Base-by-base conservation (phyloP, 2,888 invertebrate genomes). In the Spicauda simplicius region DNA sequence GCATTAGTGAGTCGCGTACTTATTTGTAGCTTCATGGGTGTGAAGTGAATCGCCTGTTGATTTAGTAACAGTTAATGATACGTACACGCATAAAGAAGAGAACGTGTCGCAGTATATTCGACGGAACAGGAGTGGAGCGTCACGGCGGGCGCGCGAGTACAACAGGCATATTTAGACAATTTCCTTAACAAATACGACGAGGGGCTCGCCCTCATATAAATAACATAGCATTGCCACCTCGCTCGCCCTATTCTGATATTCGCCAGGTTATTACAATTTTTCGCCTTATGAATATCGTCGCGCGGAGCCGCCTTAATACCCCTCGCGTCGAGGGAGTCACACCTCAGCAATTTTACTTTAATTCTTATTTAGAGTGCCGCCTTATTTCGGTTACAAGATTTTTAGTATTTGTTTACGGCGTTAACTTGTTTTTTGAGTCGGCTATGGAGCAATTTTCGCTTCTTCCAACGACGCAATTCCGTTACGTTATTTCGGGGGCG, bases 211-310 rank as follows among this genome's bases (percentile, higher is more conserved):
- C 89, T 83, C 82, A 75, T 81, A 84, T 86, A 87, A 87, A 85
- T 83, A 86, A 81, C 77, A 78, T 77, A 77, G 77, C 80, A 74
- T 80, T 78, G 80, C 81, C 83, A 83, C 83, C 84, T 82, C 81
- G 77, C 80, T 78, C 83, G 81, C 85, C 86, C 86, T 81, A 79
- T 80, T 74, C 83, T 81, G 83, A 87, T 86, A 88, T 86, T 83
- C 86, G 79, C 83, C 81, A 84, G 91, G 91, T 91, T 91, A 93
- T 93, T 93, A 93, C 91, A 93, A 93, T 93, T 93, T 93, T 88
- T 89, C 90, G 88, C 91, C 84, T 93, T 93, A 93, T 93, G 93
- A 93, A 93, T 93, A 93, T 90, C 89, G 90, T 84, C 84, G 85
- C 82, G 80, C 78, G 80, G 78, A 79, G 80, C 82, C 84, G 79